Evolutionary conservation across 2,888 invertebrate genomes (phyloP).

Genomic region (Nemotelus nigrinus): DNA sequence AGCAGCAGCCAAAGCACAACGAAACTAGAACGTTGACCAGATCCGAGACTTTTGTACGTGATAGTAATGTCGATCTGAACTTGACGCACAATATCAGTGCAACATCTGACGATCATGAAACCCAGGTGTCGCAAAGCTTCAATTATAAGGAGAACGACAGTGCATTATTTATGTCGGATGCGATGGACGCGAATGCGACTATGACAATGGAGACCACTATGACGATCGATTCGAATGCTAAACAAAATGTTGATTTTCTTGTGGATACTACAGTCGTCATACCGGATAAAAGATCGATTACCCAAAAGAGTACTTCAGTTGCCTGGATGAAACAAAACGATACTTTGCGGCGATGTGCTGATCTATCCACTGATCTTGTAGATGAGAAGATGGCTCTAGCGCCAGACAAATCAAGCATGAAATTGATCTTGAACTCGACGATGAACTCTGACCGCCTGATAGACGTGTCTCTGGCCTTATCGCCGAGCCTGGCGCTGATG

Average conservation of each 20-base stretch:
- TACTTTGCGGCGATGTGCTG: conserved; percentile 19
- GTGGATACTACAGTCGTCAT: conserved; percentile 20
- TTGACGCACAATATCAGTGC: conserved; percentile 45
- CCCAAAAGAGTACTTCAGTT: not conserved
- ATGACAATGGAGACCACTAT: conserved; percentile 27
- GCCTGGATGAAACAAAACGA: conserved; percentile 1
- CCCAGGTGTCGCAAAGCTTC: not conserved
- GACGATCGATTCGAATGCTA: conserved; percentile 28
- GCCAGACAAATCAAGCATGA: conserved; percentile 60
- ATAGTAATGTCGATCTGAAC: conserved; percentile 54
- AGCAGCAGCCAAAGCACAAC: conserved; percentile 21
- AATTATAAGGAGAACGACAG: conserved; percentile 22
- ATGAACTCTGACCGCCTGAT: conserved; percentile 60
- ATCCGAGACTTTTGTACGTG: conserved; percentile 63
- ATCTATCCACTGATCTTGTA: conserved; percentile 37
- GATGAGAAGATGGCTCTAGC: conserved; percentile 33
- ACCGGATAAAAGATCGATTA: not conserved
- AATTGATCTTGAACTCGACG: conserved; percentile 61
- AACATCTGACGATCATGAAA: not conserved
- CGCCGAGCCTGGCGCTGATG: conserved; percentile 57
- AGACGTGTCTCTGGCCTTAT: conserved; percentile 55
- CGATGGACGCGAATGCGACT: conserved; percentile 27
- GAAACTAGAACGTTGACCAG: conserved; percentile 54
- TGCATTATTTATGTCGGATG: conserved; percentile 40
- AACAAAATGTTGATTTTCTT: not conserved